These are phyloP conservation scores for Canis aureus DNA, from an alignment of 2,113 vertebrate genomes.

Conservation along the genomic window DNA sequence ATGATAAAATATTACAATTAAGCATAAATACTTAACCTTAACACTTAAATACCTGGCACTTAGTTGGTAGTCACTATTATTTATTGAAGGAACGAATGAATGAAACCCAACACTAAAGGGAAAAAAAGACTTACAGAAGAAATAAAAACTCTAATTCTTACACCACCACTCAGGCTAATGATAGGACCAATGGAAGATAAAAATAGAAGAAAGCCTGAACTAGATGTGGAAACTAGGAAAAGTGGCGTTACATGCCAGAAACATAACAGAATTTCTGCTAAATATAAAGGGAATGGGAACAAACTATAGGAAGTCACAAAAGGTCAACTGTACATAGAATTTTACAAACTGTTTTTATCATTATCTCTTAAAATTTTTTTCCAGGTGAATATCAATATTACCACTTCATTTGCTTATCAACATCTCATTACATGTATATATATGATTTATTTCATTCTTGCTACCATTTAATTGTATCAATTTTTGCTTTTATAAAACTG, in stretches of 20 bases:
- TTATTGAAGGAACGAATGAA: background rate
- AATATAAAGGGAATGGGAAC: background rate
- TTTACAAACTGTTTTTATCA: background rate
- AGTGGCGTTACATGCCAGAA: background rate
- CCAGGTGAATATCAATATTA: background rate
- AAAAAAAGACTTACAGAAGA: background rate
- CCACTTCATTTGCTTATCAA: background rate
- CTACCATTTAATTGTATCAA: conserved; percentile 11
- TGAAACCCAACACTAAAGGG: background rate
- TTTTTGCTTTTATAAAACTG: conserved; percentile 16
- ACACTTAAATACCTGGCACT: background rate
- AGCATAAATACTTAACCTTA: background rate
- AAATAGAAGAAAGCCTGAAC: background rate
- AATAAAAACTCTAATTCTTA: background rate
- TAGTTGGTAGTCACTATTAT: background rate
- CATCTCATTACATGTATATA: background rate
- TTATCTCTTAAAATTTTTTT: background rate
- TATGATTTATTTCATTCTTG: background rate
- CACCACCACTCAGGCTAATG: background rate
- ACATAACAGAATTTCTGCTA: background rate
- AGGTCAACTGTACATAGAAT: background rate
- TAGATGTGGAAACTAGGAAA: background rate
- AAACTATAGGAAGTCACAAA: background rate
- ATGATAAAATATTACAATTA: background rate
- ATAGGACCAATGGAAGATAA: background rate